These are phyloP conservation scores for Megalurothrips usitatus DNA, from an alignment of 2,888 invertebrate species.

Conservation along the genomic window DNA sequence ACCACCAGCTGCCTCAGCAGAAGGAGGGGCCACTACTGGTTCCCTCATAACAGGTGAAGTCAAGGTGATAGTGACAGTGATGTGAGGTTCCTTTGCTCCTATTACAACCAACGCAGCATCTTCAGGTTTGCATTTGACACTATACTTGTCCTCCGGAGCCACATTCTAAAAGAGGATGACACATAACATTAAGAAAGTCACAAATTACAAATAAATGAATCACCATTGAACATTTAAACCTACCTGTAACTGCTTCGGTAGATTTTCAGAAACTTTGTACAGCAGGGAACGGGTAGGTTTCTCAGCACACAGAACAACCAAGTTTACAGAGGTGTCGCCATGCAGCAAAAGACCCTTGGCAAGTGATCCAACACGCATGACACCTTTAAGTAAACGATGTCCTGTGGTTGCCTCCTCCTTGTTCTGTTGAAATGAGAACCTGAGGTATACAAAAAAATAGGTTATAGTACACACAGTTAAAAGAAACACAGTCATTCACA, in stretches of 20 bases:
- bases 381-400: slow-evolving; percentile 79
- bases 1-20: slow-evolving; percentile 28
- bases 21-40: slow-evolving; percentile 38
- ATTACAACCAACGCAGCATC: slow-evolving; percentile 80
- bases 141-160: slow-evolving; percentile 71
- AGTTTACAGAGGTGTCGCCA: slow-evolving; percentile 83
- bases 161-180: slow-evolving; percentile 47
- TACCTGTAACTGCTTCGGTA: slow-evolving; percentile 73
- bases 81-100: slow-evolving; percentile 59
- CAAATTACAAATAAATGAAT: neutral
- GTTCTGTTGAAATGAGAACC: slow-evolving; percentile 64
- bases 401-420: slow-evolving; percentile 53
- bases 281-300: slow-evolving; percentile 87
- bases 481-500: too few species aligned
- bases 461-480: too few species aligned
- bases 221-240: slow-evolving; percentile 34
- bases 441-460: slow-evolving; percentile 38
- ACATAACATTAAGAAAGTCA: neutral
- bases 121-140: slow-evolving; percentile 75
- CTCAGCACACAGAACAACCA: slow-evolving; percentile 92
- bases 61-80: slow-evolving; percentile 79
- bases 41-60: slow-evolving; percentile 93
- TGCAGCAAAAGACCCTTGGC: slow-evolving; percentile 85
- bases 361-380: slow-evolving; percentile 91
- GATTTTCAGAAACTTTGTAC: slow-evolving; percentile 76